A percentile compares a stretch with the other conserved stretches of the same genome.
Evolutionary conservation across 2,888 invertebrate genomes (phyloP).

Genomic region (Frankliniella intonsa): DNA sequence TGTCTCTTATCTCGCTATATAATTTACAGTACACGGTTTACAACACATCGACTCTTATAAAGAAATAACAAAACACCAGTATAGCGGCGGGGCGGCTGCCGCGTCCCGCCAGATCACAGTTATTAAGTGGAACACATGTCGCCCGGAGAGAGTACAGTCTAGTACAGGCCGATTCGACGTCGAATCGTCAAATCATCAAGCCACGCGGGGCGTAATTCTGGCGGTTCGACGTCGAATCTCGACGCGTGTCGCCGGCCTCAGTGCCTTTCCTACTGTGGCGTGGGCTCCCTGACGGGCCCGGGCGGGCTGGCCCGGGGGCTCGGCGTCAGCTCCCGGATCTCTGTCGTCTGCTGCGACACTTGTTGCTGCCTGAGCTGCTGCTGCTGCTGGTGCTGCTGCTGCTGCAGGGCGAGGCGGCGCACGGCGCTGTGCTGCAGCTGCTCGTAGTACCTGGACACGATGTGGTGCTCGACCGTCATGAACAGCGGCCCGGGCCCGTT

Average conservation of each 20-base stretch:
- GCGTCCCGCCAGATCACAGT: too few species aligned
- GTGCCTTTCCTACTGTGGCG: neutral
- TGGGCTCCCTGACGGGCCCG: neutral
- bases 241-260: neutral
- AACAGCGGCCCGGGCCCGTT: conserved; percentile 50
- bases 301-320: neutral
- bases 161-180: neutral
- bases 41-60: too few species aligned
- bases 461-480: conserved; percentile 49
- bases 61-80: too few species aligned
- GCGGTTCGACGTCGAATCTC: neutral
- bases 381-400: conserved; percentile 28
- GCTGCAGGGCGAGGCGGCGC: conserved; percentile 31
- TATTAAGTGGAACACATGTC: too few species aligned
- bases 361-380: neutral
- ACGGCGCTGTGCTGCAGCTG: conserved; percentile 45
- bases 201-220: neutral
- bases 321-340: conserved; percentile 22
- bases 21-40: too few species aligned
- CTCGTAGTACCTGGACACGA: conserved; percentile 46
- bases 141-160: neutral
- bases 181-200: neutral
- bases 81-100: too few species aligned
- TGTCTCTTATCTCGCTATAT: neutral
- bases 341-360: neutral